These are phyloP conservation scores for Orientallactaga sibirica DNA, from an alignment of 2,797 vertebrate species.

Conservation along the genomic window DNA sequence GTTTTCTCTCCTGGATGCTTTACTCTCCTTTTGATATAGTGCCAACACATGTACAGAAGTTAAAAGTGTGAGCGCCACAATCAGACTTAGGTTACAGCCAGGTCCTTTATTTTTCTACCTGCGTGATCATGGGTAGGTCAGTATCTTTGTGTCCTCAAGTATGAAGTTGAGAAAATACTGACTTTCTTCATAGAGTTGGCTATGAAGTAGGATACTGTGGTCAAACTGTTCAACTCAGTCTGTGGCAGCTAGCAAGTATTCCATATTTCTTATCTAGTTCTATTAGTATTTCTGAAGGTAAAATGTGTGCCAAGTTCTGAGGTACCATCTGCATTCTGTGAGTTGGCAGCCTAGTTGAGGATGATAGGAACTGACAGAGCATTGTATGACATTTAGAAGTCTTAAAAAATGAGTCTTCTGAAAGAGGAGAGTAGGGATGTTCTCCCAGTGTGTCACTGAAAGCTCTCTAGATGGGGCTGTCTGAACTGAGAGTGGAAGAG, in stretches of 20 bases:
- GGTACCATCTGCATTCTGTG: background rate
- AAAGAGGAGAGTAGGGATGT: background rate
- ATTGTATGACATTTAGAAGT: background rate
- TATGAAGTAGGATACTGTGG: background rate
- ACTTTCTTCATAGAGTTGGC: background rate
- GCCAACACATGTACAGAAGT: background rate
- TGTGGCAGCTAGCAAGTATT: background rate
- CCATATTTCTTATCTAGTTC: background rate
- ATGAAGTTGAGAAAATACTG: background rate
- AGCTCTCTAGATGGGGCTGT: background rate
- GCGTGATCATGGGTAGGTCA: background rate
- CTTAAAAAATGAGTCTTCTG: background rate
- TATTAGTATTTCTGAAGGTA: slow-evolving; percentile 8
- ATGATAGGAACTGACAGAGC: background rate
- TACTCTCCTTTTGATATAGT: background rate
- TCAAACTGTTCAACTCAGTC: background rate
- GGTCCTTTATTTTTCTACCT: background rate
- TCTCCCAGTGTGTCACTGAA: background rate
- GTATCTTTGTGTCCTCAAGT: background rate
- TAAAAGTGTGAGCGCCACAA: background rate
- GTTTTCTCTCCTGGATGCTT: background rate
- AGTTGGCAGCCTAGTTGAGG: background rate
- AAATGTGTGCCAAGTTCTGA: background rate
- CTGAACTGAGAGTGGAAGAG: background rate
- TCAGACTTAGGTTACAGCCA: background rate